phyloP scores from a whole-genome alignment of 2,113 vertebrate genomes.

The Rutilus rutilus region DNA sequence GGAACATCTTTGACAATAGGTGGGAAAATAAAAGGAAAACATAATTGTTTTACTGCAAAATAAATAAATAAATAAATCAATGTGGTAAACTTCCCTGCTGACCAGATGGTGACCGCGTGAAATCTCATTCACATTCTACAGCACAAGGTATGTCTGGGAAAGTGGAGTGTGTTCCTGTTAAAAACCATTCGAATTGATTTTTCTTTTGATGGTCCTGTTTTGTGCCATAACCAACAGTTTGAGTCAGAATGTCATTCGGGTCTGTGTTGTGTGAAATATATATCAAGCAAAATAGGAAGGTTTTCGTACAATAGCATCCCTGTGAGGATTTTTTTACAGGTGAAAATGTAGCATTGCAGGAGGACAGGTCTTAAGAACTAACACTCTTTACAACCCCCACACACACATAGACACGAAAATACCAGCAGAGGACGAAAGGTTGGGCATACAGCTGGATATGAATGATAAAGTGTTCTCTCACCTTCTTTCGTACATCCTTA shows the following conservation, averaged over 20 bases:
- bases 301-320: neutral
- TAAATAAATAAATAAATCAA: neutral
- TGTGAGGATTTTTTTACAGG: neutral
- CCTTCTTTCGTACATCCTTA: slow-evolving; percentile 4
- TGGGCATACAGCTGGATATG: slow-evolving; percentile 33
- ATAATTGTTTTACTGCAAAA: slow-evolving; percentile 8
- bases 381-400: slow-evolving; percentile 23
- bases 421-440: slow-evolving; percentile 33
- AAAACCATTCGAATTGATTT: slow-evolving; percentile 22
- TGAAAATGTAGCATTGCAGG: neutral
- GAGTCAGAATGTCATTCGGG: neutral
- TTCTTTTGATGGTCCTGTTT: neutral
- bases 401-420: slow-evolving; percentile 11
- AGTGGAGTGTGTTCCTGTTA: slow-evolving; percentile 12
- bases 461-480: slow-evolving; percentile 34
- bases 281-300: slow-evolving; percentile 7
- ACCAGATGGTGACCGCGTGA: slow-evolving; percentile 19
- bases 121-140: slow-evolving; percentile 31
- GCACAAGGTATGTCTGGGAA: slow-evolving; percentile 1
- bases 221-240: slow-evolving; percentile 11
- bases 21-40: slow-evolving; percentile 39
- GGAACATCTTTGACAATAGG: slow-evolving; percentile 48
- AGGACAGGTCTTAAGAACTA: slow-evolving; percentile 25
- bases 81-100: slow-evolving; percentile 38
- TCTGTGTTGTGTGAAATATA: slow-evolving; percentile 7